Conservation (phyloP, 2,113 vertebrate species). For the Alethe diademata region DNA sequence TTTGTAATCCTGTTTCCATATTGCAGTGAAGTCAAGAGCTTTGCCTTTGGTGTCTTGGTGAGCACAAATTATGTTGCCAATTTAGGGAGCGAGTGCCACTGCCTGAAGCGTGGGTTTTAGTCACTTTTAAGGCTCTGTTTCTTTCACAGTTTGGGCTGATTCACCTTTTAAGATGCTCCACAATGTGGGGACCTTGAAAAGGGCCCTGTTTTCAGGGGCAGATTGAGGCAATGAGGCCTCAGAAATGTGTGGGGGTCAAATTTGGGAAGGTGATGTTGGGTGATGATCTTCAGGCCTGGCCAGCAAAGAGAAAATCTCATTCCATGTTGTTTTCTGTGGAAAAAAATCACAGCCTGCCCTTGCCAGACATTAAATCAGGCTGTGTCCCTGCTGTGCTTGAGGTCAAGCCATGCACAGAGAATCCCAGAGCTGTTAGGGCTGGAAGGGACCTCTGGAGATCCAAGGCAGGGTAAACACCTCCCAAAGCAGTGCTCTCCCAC, state of each 20-base stretch:
- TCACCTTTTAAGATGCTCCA: not conserved
- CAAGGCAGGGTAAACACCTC: too few species aligned
- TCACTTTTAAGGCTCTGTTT: not conserved
- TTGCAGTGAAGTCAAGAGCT: not conserved
- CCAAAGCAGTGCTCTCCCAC: not conserved
- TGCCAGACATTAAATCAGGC: not conserved
- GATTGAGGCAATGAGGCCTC: not conserved
- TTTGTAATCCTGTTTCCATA: not conserved
- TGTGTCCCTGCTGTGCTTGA: not conserved
- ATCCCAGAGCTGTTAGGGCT: not conserved
- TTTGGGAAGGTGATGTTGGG: not conserved
- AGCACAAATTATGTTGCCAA: not conserved
- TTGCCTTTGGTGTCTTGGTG: not conserved
- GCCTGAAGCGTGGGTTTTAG: not conserved
- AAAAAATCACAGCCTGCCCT: not conserved
- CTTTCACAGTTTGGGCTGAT: not conserved
- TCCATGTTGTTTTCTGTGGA: accelerated
- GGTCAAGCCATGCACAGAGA: not conserved
- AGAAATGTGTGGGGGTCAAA: not conserved
- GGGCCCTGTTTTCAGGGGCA: accelerated
- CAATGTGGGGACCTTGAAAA: accelerated
- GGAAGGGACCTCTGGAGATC: not conserved
- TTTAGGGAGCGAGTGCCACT: not conserved
- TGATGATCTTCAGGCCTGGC: not conserved
- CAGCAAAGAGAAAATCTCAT: not conserved